Conservation (phyloP, 2,797 vertebrate genomes). For the Sebastes ruberrimus region DNA sequence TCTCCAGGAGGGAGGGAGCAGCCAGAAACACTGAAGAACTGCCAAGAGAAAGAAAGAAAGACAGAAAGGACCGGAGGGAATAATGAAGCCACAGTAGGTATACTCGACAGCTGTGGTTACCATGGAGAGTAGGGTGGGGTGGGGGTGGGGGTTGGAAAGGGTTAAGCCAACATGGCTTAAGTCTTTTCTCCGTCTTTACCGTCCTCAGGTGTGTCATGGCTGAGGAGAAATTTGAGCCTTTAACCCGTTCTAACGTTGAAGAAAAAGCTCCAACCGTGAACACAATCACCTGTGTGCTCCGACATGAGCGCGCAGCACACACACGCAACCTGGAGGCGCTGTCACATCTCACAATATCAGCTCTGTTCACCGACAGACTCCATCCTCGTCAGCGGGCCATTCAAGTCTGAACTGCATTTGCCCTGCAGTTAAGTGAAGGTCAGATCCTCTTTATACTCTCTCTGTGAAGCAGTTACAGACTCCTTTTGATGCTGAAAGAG, state of each 20-base stretch:
- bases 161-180: background rate
- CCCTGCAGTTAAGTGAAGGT: slow-evolving; percentile 54
- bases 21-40: background rate
- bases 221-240: background rate
- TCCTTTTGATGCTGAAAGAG: slow-evolving; percentile 30
- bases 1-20: background rate
- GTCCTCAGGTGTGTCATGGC: background rate
- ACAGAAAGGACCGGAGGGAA: slow-evolving; percentile 19
- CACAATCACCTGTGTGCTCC: slow-evolving; percentile 6
- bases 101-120: slow-evolving; percentile 33
- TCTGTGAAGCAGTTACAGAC: slow-evolving; percentile 1
- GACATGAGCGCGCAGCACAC: background rate
- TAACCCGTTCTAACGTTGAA: background rate
- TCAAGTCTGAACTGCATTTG: slow-evolving; percentile 43
- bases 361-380: slow-evolving; percentile 45
- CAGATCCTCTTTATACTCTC: slow-evolving; percentile 12
- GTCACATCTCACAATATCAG: slow-evolving; percentile 54
- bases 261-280: slow-evolving; percentile 1
- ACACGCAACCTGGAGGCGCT: slow-evolving; percentile 19
- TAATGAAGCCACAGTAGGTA: slow-evolving; percentile 31
- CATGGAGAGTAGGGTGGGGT: background rate
- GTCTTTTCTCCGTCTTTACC: background rate
- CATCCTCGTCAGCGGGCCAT: slow-evolving; percentile 35
- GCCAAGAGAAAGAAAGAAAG: background rate
- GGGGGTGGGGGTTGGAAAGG: background rate